These are phyloP conservation scores for Sturnus vulgaris DNA, from an alignment of 2,113 vertebrate species.

Conservation along the genomic window DNA sequence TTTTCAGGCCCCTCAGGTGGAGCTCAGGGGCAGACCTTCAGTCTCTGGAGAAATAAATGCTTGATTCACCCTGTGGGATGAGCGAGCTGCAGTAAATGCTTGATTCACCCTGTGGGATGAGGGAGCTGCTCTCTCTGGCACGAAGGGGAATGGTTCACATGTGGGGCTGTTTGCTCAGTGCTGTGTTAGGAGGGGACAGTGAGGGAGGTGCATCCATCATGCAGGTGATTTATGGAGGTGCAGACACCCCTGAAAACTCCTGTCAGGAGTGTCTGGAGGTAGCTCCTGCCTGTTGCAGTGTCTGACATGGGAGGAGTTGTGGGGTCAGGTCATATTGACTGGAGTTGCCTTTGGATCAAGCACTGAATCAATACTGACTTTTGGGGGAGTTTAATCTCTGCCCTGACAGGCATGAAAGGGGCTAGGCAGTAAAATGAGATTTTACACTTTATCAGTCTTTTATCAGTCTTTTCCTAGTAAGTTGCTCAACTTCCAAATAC, in stretches of 20 bases:
- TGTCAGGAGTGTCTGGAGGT: neutral
- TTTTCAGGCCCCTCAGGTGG: neutral
- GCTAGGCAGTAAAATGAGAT: neutral
- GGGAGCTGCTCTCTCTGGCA: neutral
- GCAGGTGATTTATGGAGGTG: neutral
- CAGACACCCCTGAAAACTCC: neutral
- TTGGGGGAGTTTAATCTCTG: neutral
- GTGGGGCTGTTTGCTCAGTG: neutral
- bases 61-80: neutral
- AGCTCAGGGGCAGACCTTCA: neutral
- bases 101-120: neutral
- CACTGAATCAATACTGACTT: neutral
- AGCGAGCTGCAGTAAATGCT: no score
- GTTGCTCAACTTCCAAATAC: neutral
- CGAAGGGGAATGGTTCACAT: fast-evolving
- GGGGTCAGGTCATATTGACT: neutral
- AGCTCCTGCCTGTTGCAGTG: neutral
- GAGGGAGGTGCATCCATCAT: neutral
- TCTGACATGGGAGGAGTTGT: neutral
- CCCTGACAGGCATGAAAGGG: neutral
- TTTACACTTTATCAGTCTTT: neutral
- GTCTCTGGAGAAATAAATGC: neutral
- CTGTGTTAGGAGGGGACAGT: neutral
- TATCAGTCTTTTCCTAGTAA: neutral
- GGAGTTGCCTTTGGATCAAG: neutral